phyloP scores from a whole-genome alignment of 2,888 invertebrate genomes.

The Brenthis hecate region DNA sequence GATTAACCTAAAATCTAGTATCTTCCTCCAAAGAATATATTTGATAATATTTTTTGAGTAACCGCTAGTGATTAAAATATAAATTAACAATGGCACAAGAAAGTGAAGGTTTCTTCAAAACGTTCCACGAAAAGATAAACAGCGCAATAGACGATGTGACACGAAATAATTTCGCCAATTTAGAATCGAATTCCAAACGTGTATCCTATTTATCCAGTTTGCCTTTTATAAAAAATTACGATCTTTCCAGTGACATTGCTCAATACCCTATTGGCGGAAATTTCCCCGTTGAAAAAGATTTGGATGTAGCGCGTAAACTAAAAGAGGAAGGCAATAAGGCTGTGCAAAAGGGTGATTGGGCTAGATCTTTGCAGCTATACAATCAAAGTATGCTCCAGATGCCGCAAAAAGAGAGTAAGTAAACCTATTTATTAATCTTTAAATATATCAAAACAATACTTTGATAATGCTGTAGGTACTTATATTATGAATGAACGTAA shows the following conservation, averaged over 20 bases:
- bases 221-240: constrained; percentile 74
- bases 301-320: constrained; percentile 81
- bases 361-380: constrained; percentile 86
- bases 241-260: constrained; percentile 66
- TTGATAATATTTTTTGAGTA: not conserved
- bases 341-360: constrained; percentile 87
- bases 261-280: constrained; percentile 62
- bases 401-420: constrained; percentile 86
- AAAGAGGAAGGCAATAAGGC: constrained; percentile 88
- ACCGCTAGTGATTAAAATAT: not conserved
- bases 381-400: constrained; percentile 85
- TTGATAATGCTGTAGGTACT: not conserved
- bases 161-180: constrained; percentile 84
- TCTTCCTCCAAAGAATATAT: constrained; percentile 17
- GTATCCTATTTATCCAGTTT: constrained; percentile 83
- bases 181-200: constrained; percentile 85
- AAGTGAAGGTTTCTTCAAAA: constrained; percentile 82
- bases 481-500: too few relatives aligned
- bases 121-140: constrained; percentile 84
- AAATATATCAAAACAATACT: constrained; percentile 4
- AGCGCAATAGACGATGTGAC: constrained; percentile 80
- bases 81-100: constrained; percentile 59
- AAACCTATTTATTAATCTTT: constrained; percentile 13
- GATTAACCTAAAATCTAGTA: constrained; percentile 55
- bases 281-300: constrained; percentile 79